Evolutionary conservation across 2,113 vertebrate species (phyloP).

Genomic region (Numida meleagris): DNA sequence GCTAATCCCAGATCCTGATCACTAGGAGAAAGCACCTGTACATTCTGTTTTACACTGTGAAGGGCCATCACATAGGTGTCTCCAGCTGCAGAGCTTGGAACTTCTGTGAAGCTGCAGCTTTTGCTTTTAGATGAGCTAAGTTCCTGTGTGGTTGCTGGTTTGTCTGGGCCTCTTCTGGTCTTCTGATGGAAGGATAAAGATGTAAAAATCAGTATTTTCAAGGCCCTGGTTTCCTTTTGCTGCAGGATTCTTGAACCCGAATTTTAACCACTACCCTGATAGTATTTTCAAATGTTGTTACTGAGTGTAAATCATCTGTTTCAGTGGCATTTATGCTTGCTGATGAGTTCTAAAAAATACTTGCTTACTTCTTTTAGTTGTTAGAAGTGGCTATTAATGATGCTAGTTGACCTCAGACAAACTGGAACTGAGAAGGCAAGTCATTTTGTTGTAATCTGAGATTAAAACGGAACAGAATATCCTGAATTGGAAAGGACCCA

Average conservation of each 20-base stretch:
- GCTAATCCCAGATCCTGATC: background rate
- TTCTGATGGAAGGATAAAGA: background rate
- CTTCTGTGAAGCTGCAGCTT: background rate
- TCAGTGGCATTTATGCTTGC: background rate
- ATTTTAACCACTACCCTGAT: background rate
- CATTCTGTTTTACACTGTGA: rapidly evolving
- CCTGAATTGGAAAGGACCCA: background rate
- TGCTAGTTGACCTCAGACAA: background rate
- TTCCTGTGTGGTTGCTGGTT: background rate
- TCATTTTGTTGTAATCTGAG: background rate
- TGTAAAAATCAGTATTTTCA: background rate
- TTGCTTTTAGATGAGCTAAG: background rate
- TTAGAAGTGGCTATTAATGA: background rate
- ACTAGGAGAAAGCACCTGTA: background rate
- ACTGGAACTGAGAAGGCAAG: background rate
- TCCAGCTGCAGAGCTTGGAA: background rate
- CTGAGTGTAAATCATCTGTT: background rate
- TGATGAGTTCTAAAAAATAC: background rate
- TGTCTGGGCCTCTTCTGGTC: background rate
- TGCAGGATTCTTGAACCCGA: background rate
- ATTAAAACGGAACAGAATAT: background rate
- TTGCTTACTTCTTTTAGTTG: background rate
- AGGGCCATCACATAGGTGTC: rapidly evolving
- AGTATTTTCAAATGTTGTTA: background rate
- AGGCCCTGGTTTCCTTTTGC: background rate